Conservation (phyloP, 2,888 invertebrate species). For the Protodeltote pygarga region DNA sequence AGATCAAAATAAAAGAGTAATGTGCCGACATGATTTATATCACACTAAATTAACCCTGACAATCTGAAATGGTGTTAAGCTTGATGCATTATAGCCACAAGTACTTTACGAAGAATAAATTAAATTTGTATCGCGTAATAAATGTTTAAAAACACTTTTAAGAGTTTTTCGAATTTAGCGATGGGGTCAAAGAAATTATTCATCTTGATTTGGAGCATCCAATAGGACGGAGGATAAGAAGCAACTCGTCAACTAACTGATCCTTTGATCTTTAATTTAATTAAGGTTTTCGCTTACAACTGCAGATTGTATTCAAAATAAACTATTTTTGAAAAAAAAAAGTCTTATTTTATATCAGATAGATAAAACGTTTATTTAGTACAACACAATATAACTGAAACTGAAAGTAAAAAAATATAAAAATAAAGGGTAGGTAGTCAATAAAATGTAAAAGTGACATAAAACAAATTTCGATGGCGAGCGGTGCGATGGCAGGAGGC, state of each 20-base stretch:
- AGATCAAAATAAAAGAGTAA: constrained; percentile 8
- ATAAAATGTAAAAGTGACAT: too few relatives aligned
- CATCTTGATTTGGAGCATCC: constrained; percentile 7
- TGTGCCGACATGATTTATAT: constrained; percentile 22
- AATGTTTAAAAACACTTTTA: constrained; percentile 2
- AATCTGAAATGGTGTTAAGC: constrained; percentile 6
- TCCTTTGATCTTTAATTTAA: constrained; percentile 8
- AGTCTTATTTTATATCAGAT: too few relatives aligned
- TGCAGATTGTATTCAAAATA: too few relatives aligned
- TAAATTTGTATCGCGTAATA: not conserved
- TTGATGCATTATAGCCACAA: constrained; percentile 3
- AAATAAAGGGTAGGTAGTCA: too few relatives aligned
- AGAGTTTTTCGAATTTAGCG: constrained; percentile 1
- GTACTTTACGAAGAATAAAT: constrained; percentile 1
- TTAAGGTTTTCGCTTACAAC: too few relatives aligned
- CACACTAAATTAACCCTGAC: constrained; percentile 16
- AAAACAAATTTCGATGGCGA: not conserved
- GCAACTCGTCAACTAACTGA: constrained; percentile 4
- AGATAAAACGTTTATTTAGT: too few relatives aligned
- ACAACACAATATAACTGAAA: too few relatives aligned
- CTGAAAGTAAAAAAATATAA: too few relatives aligned
- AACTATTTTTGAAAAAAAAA: too few relatives aligned
- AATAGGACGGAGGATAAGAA: not conserved
- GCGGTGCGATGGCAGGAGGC: not conserved
- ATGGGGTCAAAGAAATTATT: constrained; percentile 12